These are phyloP conservation scores for Anthopleura xanthogrammica DNA, from an alignment of 92 coral and sea anemone species.

Conservation along the genomic window DNA sequence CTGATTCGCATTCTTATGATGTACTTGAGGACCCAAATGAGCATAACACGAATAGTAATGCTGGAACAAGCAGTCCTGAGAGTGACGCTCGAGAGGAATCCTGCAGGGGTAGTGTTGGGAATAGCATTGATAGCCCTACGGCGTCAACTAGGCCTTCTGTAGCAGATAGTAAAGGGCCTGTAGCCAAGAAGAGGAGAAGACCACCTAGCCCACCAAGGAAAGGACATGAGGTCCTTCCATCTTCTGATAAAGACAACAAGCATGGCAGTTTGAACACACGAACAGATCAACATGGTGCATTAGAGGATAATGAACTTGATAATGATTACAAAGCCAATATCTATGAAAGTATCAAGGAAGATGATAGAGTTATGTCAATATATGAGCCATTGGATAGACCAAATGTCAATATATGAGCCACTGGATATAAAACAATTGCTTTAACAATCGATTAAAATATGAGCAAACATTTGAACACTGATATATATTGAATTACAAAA, in stretches of 20 bases:
- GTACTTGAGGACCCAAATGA: constrained; percentile 16
- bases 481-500: too few species aligned
- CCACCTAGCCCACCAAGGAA: constrained; percentile 19
- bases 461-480: too few species aligned
- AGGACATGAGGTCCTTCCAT: too few species aligned
- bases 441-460: too few species aligned
- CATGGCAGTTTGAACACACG: not conserved
- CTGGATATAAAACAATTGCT: too few species aligned
- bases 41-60: not conserved
- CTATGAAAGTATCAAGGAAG: constrained; percentile 10
- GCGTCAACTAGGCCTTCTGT: not conserved
- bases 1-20: not conserved
- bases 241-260: not conserved
- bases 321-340: not conserved
- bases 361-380: constrained; percentile 2
- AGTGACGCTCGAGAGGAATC: not conserved
- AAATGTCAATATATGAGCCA: not conserved
- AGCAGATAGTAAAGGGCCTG: not conserved
- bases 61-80: not conserved
- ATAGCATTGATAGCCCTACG: not conserved
- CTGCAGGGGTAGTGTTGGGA: not conserved
- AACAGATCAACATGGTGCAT: not conserved
- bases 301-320: not conserved
- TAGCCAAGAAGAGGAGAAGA: constrained; percentile 4
- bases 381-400: constrained; percentile 20